Percentiles rank a stretch among this genome's conserved stretches.
These are phyloP conservation scores for Lottia gigantea DNA, from an alignment of 2,888 invertebrate genomes.

Conservation along the genomic window DNA sequence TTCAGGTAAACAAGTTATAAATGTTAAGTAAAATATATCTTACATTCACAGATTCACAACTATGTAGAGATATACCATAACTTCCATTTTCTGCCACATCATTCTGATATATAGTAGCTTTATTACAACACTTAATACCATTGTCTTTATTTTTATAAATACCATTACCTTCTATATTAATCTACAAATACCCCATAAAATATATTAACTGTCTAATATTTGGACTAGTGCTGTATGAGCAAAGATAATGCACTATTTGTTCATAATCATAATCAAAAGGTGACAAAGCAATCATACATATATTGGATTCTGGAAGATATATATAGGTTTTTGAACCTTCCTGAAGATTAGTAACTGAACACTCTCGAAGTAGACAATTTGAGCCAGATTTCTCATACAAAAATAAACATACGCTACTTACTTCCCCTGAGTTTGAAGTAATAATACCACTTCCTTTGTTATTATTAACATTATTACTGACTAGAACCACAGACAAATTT, in stretches of 20 bases:
- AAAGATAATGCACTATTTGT: no score
- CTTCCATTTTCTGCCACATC: constrained; percentile 55
- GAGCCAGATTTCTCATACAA: no score
- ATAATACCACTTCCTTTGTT: constrained; percentile 53
- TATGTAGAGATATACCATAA: constrained; percentile 41
- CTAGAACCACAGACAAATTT: constrained; percentile 39
- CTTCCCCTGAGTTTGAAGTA: constrained; percentile 35
- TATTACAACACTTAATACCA: constrained; percentile 50
- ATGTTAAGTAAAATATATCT: background rate
- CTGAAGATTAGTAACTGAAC: background rate
- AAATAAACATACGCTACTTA: constrained; percentile 15
- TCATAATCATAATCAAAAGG: no score
- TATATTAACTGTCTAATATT: no score
- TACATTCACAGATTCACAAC: constrained; percentile 33
- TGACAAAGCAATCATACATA: background rate
- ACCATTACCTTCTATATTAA: constrained; percentile 54
- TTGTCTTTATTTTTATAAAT: constrained; percentile 58
- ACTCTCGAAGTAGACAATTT: no score
- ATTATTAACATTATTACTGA: constrained; percentile 52
- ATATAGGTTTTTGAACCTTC: no score
- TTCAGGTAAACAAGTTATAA: no score
- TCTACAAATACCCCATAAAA: constrained; percentile 30
- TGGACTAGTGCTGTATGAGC: no score
- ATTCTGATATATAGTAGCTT: constrained; percentile 47
- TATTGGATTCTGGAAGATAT: background rate